These are phyloP conservation scores for Andrena flavipes DNA, from an alignment of 2,888 invertebrate species.

Conservation along the genomic window DNA sequence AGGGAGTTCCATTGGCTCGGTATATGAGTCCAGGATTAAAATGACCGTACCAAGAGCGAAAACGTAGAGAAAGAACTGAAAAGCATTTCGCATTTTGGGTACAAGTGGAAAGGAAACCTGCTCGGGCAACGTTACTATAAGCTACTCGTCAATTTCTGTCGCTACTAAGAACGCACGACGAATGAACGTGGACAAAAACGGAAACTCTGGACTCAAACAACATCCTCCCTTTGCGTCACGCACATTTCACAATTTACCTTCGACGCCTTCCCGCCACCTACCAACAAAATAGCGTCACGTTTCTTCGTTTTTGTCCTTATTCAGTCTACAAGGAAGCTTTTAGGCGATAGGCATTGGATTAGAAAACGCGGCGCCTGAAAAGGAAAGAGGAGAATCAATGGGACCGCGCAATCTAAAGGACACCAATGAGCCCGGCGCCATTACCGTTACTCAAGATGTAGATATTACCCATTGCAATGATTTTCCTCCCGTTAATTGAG, in stretches of 20 bases:
- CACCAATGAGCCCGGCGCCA: neutral
- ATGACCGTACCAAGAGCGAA: slow-evolving; percentile 59
- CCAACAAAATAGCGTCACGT: slow-evolving; percentile 50
- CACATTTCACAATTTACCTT: slow-evolving; percentile 33
- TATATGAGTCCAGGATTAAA: slow-evolving; percentile 59
- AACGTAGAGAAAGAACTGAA: slow-evolving; percentile 62
- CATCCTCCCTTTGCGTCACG: slow-evolving; percentile 12
- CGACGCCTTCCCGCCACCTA: slow-evolving; percentile 27
- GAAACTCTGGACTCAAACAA: slow-evolving; percentile 27
- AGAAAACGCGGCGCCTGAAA: slow-evolving; percentile 58
- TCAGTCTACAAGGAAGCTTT: slow-evolving; percentile 48
- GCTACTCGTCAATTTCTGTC: neutral
- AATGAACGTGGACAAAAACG: slow-evolving; percentile 69
- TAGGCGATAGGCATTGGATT: slow-evolving; percentile 34
- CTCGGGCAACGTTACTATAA: neutral
- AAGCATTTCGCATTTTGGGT: slow-evolving; percentile 23
- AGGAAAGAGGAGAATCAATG: slow-evolving; percentile 56
- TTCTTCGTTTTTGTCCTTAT: slow-evolving; percentile 67
- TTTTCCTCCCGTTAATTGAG: slow-evolving; percentile 43
- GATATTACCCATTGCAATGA: slow-evolving; percentile 61
- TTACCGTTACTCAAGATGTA: neutral
- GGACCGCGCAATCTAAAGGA: neutral
- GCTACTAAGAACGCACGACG: neutral
- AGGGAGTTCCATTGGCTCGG: slow-evolving; percentile 7
- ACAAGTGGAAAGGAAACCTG: neutral